phyloP scores from a whole-genome alignment of 1,140 invertebrate species.

The Mesaphorura yosii region DNA sequence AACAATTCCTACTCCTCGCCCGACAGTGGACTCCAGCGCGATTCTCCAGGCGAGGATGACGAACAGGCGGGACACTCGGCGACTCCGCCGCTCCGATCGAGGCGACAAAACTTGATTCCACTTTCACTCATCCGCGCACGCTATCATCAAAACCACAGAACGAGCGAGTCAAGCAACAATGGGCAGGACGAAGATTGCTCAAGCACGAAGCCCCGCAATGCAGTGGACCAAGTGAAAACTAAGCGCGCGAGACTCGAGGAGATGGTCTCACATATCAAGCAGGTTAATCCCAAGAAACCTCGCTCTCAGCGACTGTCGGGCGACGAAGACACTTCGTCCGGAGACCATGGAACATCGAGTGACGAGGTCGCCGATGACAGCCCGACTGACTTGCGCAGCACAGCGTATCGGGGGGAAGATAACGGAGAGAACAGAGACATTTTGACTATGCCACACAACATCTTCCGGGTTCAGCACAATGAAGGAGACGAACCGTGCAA shows the following conservation, averaged over 20 bases:
- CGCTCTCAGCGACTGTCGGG: constrained; percentile 17
- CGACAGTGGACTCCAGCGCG: constrained; percentile 27
- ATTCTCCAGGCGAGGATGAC: constrained; percentile 30
- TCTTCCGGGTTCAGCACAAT: too few species aligned
- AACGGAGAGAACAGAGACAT: constrained; percentile 9
- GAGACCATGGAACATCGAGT: constrained; percentile 24
- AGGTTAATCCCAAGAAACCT: constrained; percentile 9
- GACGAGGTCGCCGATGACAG: constrained; percentile 22
- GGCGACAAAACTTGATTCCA: constrained; percentile 25
- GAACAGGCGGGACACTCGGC: constrained; percentile 1
- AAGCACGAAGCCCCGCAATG: background rate
- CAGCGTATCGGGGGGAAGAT: constrained; percentile 9
- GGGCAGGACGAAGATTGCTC: background rate
- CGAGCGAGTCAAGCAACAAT: background rate
- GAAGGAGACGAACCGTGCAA: constrained; percentile 26
- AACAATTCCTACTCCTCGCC: constrained; percentile 25
- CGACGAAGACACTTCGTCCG: constrained; percentile 26
- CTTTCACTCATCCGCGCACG: constrained; percentile 28
- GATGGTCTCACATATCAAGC: constrained; percentile 31
- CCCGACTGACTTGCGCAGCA: constrained; percentile 14
- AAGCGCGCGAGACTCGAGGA: constrained; percentile 31
- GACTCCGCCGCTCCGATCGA: constrained; percentile 9
- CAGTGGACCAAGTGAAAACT: constrained; percentile 17
- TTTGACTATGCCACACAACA: background rate
- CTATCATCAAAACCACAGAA: constrained; percentile 18